These are phyloP conservation scores for Syndactyla subalaris DNA, from an alignment of 2,797 vertebrate genomes.

Conservation along the genomic window DNA sequence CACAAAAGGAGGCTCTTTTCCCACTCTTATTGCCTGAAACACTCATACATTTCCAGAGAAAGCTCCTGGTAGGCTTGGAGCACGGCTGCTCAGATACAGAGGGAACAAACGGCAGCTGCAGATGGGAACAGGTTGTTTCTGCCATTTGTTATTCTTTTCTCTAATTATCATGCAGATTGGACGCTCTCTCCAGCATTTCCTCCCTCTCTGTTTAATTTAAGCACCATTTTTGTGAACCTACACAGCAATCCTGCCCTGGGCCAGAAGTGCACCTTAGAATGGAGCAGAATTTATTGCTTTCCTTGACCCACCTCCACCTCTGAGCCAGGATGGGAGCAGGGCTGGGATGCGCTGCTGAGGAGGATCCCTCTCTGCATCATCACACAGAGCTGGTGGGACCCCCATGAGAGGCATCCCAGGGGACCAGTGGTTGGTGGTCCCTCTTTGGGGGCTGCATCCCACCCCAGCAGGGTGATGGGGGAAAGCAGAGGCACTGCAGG, in stretches of 20 bases:
- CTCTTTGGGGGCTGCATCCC: background rate
- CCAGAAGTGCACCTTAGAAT: rapidly evolving
- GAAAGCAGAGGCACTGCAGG: background rate
- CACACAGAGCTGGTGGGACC: rapidly evolving
- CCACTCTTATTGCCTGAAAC: background rate
- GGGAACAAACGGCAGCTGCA: constrained; percentile 34
- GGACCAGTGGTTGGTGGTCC: too few species aligned
- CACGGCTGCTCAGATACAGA: background rate
- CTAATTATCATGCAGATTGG: constrained; percentile 51
- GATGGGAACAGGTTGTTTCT: constrained; percentile 57
- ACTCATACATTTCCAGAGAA: background rate
- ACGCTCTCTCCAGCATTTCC: background rate
- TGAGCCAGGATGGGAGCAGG: background rate
- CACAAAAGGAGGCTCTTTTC: background rate
- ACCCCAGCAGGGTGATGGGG: background rate
- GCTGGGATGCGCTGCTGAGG: background rate
- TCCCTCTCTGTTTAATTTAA: constrained; percentile 32
- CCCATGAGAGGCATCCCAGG: rapidly evolving
- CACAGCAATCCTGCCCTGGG: background rate
- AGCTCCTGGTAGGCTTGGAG: background rate
- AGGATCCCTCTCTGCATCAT: background rate
- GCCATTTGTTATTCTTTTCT: constrained; percentile 25
- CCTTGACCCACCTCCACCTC: rapidly evolving
- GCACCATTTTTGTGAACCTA: background rate
- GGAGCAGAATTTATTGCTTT: background rate